Base-by-base conservation (phyloP, 2,888 invertebrate species). In the Leucoptera coffeella region DNA sequence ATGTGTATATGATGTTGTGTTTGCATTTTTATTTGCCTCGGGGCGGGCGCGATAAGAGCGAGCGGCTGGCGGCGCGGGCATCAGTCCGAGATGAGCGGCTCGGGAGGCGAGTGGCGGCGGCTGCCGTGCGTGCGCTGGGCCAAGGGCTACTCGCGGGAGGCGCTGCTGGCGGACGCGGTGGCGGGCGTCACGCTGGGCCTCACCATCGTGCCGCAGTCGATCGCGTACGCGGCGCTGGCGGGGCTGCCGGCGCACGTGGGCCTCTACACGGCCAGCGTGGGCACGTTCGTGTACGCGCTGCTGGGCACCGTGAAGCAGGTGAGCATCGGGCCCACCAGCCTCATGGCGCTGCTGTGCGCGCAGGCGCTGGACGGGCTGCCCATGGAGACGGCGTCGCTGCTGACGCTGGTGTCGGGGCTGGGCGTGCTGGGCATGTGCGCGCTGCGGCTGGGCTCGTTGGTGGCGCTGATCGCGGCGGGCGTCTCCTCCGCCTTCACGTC, bases 171-270 rank as follows among this genome's bases (percentile, higher is more conserved):
- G 3, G 94, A 95, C 67, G 44, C 86, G 27, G 84, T 94, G 37
- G 92, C 93, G 9, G 94, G 94, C 19, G 48, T 92, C 25, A 91
- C 94, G 2, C 76, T 94, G 7, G 93, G 92, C 1, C 65, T 94
- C 27, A 94, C 92, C 4, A 82, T 94, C 47, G 90, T 94, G 41
- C 94, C 94, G 4, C 93, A 93, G 61, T 89, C 90, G 40, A 84
- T 94, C 40, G 94, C 93, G 9, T 92, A 93, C 54, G 92, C 93
- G 19, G 73, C 84, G 25, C 69, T 94, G 24, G 93, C 93, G 8
- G 83, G 85, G 24, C 64, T 93, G 27, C 81, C 85, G 11, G 82
- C 92, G 14, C 87, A 92, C 75, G 91, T 89, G 61, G 96, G 95
- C 1, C 73, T 96, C 12, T 95, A 95, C 55, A 88, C 93, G 2